These are phyloP conservation scores for Eristalis tenax DNA, from an alignment of 2,888 invertebrate species.

Conservation along the genomic window DNA sequence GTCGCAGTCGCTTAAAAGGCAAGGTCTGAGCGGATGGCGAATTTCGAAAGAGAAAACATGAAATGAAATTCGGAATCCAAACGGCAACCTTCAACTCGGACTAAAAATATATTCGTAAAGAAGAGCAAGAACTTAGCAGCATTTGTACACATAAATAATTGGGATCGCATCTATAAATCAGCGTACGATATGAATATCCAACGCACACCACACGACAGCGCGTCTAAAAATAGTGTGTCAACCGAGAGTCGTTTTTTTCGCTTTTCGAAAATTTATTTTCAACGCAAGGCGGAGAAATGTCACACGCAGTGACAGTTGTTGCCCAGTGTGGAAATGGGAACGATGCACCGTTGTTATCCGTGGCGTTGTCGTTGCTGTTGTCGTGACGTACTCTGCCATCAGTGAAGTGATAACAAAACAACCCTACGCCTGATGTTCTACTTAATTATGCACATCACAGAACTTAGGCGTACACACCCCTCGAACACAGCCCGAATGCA, in stretches of 20 bases:
- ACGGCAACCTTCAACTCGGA: slow-evolving; percentile 34
- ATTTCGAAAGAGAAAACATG: background rate
- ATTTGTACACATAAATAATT: slow-evolving; percentile 28
- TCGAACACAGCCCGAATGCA: slow-evolving; percentile 11
- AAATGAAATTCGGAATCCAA: slow-evolving; percentile 4
- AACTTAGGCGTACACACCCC: slow-evolving; percentile 19
- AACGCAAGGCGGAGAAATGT: slow-evolving; percentile 45
- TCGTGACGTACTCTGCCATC: background rate
- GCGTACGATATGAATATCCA: slow-evolving; percentile 7
- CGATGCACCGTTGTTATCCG: slow-evolving; percentile 42
- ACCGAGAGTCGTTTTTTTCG: slow-evolving; percentile 9
- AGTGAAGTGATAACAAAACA: slow-evolving; percentile 51
- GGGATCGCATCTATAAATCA: slow-evolving; percentile 32
- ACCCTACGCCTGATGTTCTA: slow-evolving; percentile 51
- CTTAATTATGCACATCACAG: slow-evolving; percentile 66
- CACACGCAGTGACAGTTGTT: slow-evolving; percentile 33
- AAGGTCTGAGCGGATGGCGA: background rate
- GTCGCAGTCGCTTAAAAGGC: background rate
- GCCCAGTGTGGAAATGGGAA: slow-evolving; percentile 40
- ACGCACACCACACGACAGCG: slow-evolving; percentile 48
- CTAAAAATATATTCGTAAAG: slow-evolving; percentile 8
- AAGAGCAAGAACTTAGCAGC: slow-evolving; percentile 18
- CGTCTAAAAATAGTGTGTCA: slow-evolving; percentile 47
- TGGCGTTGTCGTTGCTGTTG: slow-evolving; percentile 9
- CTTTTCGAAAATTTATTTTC: slow-evolving; percentile 49